A percentile compares a stretch with the other conserved stretches of the same genome.
Evolutionary conservation across 2,888 invertebrate species (phyloP).

Genomic region (Caenorhabditis macrosperma): DNA sequence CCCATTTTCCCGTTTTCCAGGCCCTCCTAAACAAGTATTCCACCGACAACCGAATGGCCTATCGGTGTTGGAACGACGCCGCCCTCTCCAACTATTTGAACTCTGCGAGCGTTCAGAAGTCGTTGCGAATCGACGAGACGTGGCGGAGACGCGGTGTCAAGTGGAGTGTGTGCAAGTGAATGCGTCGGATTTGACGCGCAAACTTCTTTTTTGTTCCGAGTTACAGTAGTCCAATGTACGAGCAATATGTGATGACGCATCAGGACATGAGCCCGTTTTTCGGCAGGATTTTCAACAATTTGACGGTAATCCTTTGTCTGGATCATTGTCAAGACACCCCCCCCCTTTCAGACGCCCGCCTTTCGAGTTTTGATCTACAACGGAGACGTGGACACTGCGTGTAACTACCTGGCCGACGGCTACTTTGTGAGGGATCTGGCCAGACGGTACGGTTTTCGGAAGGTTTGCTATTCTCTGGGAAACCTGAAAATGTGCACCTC

Average conservation of each 20-base stretch:
- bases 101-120: conserved; percentile 14
- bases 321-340: not conserved
- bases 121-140: conserved; percentile 49
- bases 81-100: conserved; percentile 42
- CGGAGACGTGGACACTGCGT: conserved; percentile 65
- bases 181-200: not conserved
- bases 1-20: conserved; percentile 16
- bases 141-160: conserved; percentile 47
- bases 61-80: conserved; percentile 56
- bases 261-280: conserved; percentile 64
- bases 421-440: conserved; percentile 47
- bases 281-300: conserved; percentile 50
- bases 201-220: not conserved
- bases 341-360: conserved; percentile 19
- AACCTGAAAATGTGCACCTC: conserved; percentile 8
- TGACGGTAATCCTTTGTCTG: conserved; percentile 17
- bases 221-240: conserved; percentile 59
- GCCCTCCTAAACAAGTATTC: conserved; percentile 46
- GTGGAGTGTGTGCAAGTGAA: conserved; percentile 65
- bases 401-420: conserved; percentile 57
- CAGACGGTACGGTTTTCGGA: conserved; percentile 21
- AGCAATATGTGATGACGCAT: conserved; percentile 61
- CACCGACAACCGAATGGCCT: conserved; percentile 50
- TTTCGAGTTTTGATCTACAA: conserved; percentile 66
- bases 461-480: conserved; percentile 20